phyloP scores from a whole-genome alignment of 2,888 invertebrate genomes.

The Cryptocephalus moraei region DNA sequence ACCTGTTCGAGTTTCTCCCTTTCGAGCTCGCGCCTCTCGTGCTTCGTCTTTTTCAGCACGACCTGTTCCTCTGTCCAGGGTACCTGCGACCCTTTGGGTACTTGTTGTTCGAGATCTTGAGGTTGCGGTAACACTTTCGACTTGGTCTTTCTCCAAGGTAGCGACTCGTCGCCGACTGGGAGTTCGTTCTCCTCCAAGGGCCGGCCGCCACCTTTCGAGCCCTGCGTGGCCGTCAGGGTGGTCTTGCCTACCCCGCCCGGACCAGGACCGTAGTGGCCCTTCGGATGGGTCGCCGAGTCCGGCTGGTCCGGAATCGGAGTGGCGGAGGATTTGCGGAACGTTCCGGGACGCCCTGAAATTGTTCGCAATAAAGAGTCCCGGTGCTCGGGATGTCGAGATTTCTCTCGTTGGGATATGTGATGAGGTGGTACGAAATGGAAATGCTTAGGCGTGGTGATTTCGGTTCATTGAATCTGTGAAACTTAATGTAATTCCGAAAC shows the following conservation, averaged over 20 bases:
- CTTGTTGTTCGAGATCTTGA: constrained; percentile 16
- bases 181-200: constrained; percentile 37
- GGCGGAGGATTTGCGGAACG: constrained; percentile 37
- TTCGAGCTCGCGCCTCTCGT: constrained; percentile 33
- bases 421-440: too few species aligned
- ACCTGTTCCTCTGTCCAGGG: constrained; percentile 58
- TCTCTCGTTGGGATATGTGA: too few species aligned
- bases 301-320: constrained; percentile 32
- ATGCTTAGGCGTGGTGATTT: too few species aligned
- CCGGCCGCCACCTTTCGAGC: constrained; percentile 28
- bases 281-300: constrained; percentile 19
- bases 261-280: constrained; percentile 25
- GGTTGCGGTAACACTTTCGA: constrained; percentile 7
- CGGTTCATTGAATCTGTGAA: too few species aligned
- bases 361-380: background rate
- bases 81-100: constrained; percentile 16
- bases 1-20: constrained; percentile 19
- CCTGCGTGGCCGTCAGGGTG: constrained; percentile 23
- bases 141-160: constrained; percentile 41
- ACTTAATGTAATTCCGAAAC: too few species aligned
- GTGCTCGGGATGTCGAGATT: too few species aligned
- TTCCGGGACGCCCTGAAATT: constrained; percentile 40
- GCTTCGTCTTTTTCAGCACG: constrained; percentile 41
- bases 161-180: constrained; percentile 43
- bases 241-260: constrained; percentile 32